Evolutionary conservation across 2,113 vertebrate genomes (phyloP).

Genomic region (Felis catus): DNA sequence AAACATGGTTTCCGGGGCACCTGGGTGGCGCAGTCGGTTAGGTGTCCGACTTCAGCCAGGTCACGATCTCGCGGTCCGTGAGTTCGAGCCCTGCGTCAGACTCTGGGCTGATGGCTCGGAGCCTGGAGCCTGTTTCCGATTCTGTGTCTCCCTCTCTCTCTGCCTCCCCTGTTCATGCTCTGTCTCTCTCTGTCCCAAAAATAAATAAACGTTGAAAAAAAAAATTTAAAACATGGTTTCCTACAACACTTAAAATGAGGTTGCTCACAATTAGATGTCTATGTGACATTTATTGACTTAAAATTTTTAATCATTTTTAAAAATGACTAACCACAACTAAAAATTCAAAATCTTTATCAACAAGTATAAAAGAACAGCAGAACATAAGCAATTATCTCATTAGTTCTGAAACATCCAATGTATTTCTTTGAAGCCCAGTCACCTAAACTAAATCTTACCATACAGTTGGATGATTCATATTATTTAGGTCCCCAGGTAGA

Average conservation of each 20-base stretch:
- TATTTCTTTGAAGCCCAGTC: neutral
- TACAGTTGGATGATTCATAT: neutral
- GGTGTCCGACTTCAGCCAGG: too few relatives aligned
- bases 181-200: too few relatives aligned
- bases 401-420: neutral
- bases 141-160: too few relatives aligned
- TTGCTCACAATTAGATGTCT: neutral
- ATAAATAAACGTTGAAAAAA: too few relatives aligned
- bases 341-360: slow-evolving; percentile 24
- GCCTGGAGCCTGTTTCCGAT: too few relatives aligned
- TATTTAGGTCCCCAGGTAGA: neutral
- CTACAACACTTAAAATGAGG: neutral
- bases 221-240: slow-evolving; percentile 39
- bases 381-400: neutral
- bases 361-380: neutral
- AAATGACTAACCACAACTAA: slow-evolving; percentile 34
- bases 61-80: too few relatives aligned
- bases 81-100: too few relatives aligned
- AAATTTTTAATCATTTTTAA: slow-evolving; percentile 38
- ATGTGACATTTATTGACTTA: neutral
- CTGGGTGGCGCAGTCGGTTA: too few relatives aligned
- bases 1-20: neutral
- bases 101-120: too few relatives aligned
- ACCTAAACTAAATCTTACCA: neutral
- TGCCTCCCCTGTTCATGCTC: too few relatives aligned